Percentiles rank a stretch among this genome's conserved stretches.
These are phyloP conservation scores for Pheosia tremula DNA, from an alignment of 2,888 invertebrate species.

Conservation along the genomic window DNA sequence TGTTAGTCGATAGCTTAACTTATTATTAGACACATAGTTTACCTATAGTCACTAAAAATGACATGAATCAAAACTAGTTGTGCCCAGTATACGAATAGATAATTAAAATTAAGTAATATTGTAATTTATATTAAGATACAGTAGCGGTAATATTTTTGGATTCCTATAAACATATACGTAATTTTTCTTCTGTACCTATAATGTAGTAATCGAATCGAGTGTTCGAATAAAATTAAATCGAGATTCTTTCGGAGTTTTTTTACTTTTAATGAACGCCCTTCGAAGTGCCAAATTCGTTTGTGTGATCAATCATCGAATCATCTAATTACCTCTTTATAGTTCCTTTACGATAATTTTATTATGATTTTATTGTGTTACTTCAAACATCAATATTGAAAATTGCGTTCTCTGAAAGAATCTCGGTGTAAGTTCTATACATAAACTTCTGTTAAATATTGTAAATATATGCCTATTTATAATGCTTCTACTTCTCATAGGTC, in stretches of 20 bases:
- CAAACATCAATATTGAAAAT: conserved; percentile 34
- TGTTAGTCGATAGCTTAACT: conserved; percentile 82
- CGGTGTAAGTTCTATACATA: conserved; percentile 59
- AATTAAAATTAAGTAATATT: conserved; percentile 74
- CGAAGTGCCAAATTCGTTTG: conserved; percentile 78
- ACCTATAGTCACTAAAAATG: conserved; percentile 83
- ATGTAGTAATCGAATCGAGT: conserved; percentile 44
- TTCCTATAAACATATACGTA: conserved; percentile 85
- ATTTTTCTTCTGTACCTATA: conserved; percentile 65
- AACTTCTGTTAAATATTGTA: conserved; percentile 73
- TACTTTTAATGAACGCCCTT: conserved; percentile 55
- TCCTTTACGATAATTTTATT: conserved; percentile 55
- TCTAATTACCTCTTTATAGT: conserved; percentile 64
- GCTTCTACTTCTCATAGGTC: conserved; percentile 6
- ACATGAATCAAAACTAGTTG: conserved; percentile 84
- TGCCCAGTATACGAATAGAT: conserved; percentile 85
- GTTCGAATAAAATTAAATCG: conserved; percentile 57
- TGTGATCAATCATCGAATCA: conserved; percentile 55
- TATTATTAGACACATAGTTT: conserved; percentile 81
- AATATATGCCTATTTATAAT: conserved; percentile 56
- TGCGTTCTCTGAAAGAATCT: conserved; percentile 64
- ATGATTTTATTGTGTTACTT: conserved; percentile 48
- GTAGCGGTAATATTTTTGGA: conserved; percentile 84
- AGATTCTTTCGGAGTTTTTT: conserved; percentile 67
- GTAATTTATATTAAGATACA: conserved; percentile 83